phyloP scores from a whole-genome alignment of 2,113 vertebrate genomes.

The Tapirus terrestris region DNA sequence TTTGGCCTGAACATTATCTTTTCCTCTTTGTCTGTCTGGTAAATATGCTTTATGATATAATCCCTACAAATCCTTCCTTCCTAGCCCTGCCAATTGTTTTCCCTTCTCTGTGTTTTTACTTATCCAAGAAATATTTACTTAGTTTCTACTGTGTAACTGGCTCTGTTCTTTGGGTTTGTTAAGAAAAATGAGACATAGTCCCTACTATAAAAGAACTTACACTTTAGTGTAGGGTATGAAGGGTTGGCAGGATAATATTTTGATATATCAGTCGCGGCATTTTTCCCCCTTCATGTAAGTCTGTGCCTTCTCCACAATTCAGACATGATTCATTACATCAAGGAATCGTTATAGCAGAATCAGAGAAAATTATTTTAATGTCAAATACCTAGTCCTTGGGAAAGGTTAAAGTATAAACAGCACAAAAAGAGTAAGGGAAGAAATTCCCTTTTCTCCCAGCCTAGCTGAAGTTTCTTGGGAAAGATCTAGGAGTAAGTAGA shows the following conservation, averaged over 20 bases:
- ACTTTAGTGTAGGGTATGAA: background rate
- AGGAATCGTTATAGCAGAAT: background rate
- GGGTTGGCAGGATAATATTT: background rate
- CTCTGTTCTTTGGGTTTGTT: background rate
- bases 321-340: background rate
- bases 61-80: background rate
- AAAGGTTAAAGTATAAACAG: background rate
- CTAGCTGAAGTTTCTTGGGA: background rate
- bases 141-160: background rate
- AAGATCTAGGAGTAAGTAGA: background rate
- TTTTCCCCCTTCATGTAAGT: background rate
- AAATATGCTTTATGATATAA: background rate
- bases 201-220: background rate
- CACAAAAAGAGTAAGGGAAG: background rate
- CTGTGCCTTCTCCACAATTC: background rate
- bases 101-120: background rate
- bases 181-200: background rate
- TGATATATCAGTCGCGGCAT: background rate
- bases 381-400: background rate
- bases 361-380: background rate
- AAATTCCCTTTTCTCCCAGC: background rate
- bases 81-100: background rate
- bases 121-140: background rate
- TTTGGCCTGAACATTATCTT: background rate
- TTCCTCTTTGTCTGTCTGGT: background rate